Base-by-base conservation (phyloP, 2,797 vertebrate species). In the Falco novaeseelandiae region DNA sequence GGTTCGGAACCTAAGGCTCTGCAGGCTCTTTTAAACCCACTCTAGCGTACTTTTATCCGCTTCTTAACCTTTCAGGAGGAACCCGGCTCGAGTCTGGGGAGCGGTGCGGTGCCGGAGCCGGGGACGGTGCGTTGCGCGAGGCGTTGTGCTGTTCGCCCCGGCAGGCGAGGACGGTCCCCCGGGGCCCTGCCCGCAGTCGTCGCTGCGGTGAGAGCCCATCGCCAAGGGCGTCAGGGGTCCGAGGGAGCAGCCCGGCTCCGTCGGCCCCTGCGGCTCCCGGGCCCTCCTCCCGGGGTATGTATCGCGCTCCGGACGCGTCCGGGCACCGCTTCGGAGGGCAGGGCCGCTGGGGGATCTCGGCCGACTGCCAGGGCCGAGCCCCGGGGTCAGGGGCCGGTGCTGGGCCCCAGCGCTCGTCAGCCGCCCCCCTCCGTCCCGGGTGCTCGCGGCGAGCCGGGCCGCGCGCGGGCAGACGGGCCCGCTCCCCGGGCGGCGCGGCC, bases 21-120 rank as follows among this genome's bases (percentile, higher is more conserved):
- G 6, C 4, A 1, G 15, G 15, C 38, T 38, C 18, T 32, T 32
- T 58, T 27, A 12, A 1, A 2, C 16, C 26, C 26, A 5, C 27
- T 19, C 11, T 5, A 58, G 48, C n/a, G 32, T 36, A 48, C 32
- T 6, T 11, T 8, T n/a, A 27, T 40, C 30, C 12, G 5, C 19
- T 55, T 46, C 22, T 61, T 44, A 19, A 21, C 40, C 34, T 67
- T 34, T 14, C 4, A 38, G 1, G 22, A 30, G 55, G 27, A 61
- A 9, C 29, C 21, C n/a, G 11, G 34, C 55, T 27, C 13, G 30
- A 2, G 46, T 29, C 48, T 1, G 30, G 21, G 40, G 10, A 34
- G 36, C n/a, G 38, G 2, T 6, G 46, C 36, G 1, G 44, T 10
- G 21, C 15, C 6, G 38, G 27, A 10, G 10, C 9, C 8, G 7